Evolutionary conservation across 2,888 invertebrate genomes (phyloP).

Genomic region (Lasioglossum malachurum): DNA sequence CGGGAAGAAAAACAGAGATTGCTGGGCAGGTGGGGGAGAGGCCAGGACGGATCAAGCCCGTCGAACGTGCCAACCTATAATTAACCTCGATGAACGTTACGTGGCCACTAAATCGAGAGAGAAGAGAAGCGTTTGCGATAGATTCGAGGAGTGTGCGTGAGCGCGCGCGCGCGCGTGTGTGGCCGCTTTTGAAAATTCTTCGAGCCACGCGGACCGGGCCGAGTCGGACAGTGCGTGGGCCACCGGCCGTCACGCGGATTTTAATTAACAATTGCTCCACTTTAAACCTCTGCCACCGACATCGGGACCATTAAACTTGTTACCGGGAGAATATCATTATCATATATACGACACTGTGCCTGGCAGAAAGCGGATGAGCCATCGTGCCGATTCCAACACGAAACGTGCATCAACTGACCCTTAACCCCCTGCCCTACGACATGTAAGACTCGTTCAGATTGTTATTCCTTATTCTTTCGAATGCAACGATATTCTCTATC

Average conservation of each 20-base stretch:
- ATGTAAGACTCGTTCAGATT: background rate
- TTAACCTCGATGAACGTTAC: constrained; percentile 72
- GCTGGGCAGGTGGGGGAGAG: background rate
- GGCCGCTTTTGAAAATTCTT: constrained; percentile 50
- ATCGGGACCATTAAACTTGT: constrained; percentile 74
- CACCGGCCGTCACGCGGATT: constrained; percentile 47
- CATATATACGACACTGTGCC: constrained; percentile 31
- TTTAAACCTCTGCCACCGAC: constrained; percentile 63
- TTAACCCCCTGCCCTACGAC: background rate
- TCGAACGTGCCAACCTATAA: constrained; percentile 71
- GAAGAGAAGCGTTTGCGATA: constrained; percentile 34
- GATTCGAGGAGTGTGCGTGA: background rate
- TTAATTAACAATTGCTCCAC: constrained; percentile 78
- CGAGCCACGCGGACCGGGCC: constrained; percentile 32
- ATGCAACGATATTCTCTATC: background rate
- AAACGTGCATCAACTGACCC: background rate
- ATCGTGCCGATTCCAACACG: background rate
- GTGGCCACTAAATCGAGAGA: constrained; percentile 65
- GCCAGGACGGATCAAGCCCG: constrained; percentile 45
- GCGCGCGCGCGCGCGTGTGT: background rate
- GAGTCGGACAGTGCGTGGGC: constrained; percentile 58
- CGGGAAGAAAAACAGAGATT: constrained; percentile 47
- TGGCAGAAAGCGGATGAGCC: constrained; percentile 25
- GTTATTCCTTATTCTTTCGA: background rate
- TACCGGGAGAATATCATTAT: constrained; percentile 62